These are phyloP conservation scores for Malurus melanocephalus DNA, from an alignment of 2,113 vertebrate species.

Conservation along the genomic window DNA sequence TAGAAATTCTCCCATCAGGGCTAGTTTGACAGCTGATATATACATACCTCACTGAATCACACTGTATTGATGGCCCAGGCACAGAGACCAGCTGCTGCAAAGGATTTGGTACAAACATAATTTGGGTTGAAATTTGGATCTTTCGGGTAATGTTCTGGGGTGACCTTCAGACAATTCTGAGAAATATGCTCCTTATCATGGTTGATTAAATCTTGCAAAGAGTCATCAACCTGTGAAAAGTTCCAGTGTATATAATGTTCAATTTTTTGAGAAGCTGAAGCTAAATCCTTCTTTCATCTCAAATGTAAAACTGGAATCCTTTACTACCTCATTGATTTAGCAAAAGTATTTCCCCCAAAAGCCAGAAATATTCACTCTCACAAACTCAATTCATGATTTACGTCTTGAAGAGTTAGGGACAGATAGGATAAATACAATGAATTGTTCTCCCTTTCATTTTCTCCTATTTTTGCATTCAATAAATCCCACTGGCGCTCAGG, in stretches of 20 bases:
- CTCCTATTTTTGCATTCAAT: slow-evolving; percentile 34
- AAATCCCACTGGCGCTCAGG: not conserved
- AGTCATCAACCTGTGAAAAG: slow-evolving; percentile 78
- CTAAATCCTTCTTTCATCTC: slow-evolving; percentile 35
- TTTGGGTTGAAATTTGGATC: slow-evolving; percentile 81
- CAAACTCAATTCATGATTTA: not conserved
- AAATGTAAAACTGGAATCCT: slow-evolving; percentile 47
- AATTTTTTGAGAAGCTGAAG: slow-evolving; percentile 40
- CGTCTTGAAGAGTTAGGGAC: not conserved
- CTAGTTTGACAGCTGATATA: not conserved
- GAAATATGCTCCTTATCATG: slow-evolving; percentile 86
- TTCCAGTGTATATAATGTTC: not conserved
- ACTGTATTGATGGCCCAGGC: slow-evolving; percentile 82
- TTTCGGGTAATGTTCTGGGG: slow-evolving; percentile 80
- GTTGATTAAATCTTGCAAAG: slow-evolving; percentile 77
- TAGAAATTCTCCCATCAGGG: rapidly evolving
- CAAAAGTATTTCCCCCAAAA: not conserved
- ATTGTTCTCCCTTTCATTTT: slow-evolving; percentile 41
- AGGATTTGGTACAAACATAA: slow-evolving; percentile 80
- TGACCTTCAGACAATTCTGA: slow-evolving; percentile 78
- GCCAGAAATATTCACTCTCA: not conserved
- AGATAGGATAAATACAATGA: not conserved
- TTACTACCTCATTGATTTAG: slow-evolving; percentile 1
- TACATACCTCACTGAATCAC: slow-evolving; percentile 69
- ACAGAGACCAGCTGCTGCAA: slow-evolving; percentile 83